Evolutionary conservation across 37 sponge, comb jelly and placozoan species (phyloP).

Genomic region (Dysidea cf. avara): DNA sequence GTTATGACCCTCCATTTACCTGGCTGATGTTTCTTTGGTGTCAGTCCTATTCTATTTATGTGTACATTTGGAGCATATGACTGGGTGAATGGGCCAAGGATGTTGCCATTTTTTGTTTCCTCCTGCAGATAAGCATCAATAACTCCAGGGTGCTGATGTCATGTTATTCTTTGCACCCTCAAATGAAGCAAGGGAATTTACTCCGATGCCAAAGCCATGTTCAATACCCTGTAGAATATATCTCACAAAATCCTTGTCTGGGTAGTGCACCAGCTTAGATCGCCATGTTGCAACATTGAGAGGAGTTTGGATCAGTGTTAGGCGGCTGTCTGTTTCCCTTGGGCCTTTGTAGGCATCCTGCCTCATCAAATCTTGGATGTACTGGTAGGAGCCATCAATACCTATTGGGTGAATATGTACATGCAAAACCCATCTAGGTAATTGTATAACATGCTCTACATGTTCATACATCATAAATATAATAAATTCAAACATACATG

Average conservation of each 20-base stretch:
- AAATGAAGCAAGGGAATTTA: not conserved
- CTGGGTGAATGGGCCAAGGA: conserved; percentile 4
- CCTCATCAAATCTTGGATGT: no score
- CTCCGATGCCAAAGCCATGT: not conserved
- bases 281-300: not conserved
- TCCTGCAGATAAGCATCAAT: not conserved
- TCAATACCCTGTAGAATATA: not conserved
- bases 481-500: no score
- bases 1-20: conserved; percentile 40
- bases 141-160: not conserved
- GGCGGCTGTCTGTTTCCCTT: not conserved
- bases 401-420: no score
- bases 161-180: not conserved
- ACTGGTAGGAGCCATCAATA: no score
- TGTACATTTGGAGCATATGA: conserved; percentile 13
- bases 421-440: no score
- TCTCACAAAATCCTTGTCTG: not conserved
- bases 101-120: not conserved
- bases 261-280: not conserved
- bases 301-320: not conserved
- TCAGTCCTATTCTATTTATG: conserved; percentile 27
- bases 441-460: no score
- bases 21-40: conserved; percentile 37
- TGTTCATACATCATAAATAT: no score
- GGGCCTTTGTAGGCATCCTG: not conserved